Evolutionary conservation across 2,113 vertebrate genomes (phyloP).

Genomic region (Myotis lucifugus): DNA sequence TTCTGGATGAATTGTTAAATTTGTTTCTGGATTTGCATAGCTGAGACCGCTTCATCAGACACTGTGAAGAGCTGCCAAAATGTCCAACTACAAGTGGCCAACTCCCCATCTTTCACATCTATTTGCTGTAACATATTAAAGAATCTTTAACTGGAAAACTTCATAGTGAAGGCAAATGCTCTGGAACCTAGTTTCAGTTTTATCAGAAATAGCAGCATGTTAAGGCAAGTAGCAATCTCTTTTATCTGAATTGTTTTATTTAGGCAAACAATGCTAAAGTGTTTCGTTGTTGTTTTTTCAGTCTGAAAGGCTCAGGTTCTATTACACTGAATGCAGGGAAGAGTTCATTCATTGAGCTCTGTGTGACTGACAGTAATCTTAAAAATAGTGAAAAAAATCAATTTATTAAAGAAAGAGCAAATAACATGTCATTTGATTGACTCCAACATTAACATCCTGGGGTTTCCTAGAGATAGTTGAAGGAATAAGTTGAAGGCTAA

Average conservation of each 20-base stretch:
- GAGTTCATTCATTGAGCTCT: background rate
- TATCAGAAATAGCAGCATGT: background rate
- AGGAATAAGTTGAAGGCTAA: background rate
- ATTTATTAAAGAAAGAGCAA: background rate
- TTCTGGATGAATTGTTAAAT: conserved; percentile 61
- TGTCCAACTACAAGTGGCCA: background rate
- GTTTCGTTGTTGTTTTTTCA: background rate
- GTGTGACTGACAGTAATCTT: background rate
- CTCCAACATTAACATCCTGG: background rate
- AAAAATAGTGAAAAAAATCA: background rate
- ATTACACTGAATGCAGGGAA: background rate
- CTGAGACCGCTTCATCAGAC: background rate
- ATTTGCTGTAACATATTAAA: background rate
- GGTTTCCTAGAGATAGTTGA: background rate
- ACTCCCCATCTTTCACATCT: background rate
- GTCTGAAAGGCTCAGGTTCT: background rate
- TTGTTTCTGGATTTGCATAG: conserved; percentile 59
- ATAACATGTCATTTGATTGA: background rate
- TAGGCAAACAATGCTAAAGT: background rate
- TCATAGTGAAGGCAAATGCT: background rate
- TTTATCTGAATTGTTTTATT: conserved; percentile 3
- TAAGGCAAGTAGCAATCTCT: background rate
- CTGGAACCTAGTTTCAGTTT: background rate
- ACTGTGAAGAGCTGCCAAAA: background rate
- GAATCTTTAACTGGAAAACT: background rate